phyloP scores from a whole-genome alignment of 1,140 invertebrate genomes.

The Dendroctonus valens region DNA sequence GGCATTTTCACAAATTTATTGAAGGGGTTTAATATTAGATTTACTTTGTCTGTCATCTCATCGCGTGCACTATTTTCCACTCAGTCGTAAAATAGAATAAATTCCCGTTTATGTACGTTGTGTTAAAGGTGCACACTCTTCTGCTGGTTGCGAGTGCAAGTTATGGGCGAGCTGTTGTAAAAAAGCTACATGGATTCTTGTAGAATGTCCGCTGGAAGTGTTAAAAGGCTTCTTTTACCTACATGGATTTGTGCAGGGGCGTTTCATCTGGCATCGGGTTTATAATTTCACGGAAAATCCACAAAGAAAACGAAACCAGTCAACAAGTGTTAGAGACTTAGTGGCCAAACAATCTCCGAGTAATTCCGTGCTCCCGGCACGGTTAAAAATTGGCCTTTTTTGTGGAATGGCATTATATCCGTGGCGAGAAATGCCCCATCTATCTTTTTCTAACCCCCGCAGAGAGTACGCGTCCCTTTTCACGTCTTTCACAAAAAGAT shows the following conservation, averaged over 20 bases:
- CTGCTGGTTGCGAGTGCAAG: slow-evolving; percentile 5
- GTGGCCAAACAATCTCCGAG: slow-evolving; percentile 6
- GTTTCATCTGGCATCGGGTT: not conserved
- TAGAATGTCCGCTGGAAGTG: slow-evolving; percentile 27
- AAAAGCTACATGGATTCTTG: slow-evolving; percentile 26
- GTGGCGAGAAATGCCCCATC: slow-evolving; percentile 14
- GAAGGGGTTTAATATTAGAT: too few relatives aligned
- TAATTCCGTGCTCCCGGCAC: not conserved
- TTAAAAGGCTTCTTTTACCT: slow-evolving; percentile 24
- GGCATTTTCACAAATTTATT: too few relatives aligned
- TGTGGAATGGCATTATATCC: slow-evolving; percentile 16
- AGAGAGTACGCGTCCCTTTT: slow-evolving; percentile 21
- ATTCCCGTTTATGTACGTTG: too few relatives aligned
- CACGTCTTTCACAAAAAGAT: slow-evolving; percentile 25
- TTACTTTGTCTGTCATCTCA: too few relatives aligned
- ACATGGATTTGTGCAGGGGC: slow-evolving; percentile 7
- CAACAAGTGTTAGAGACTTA: slow-evolving; percentile 12
- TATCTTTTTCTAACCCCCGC: slow-evolving; percentile 29
- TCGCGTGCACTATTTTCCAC: too few relatives aligned
- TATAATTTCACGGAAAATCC: not conserved
- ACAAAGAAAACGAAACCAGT: not conserved
- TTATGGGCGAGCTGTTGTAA: slow-evolving; percentile 15
- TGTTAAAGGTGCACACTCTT: not conserved
- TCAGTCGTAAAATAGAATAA: too few relatives aligned
- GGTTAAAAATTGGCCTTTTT: slow-evolving; percentile 12